Evolutionary conservation across 2,888 invertebrate genomes (phyloP).

Genomic region (Trimorus sp.): DNA sequence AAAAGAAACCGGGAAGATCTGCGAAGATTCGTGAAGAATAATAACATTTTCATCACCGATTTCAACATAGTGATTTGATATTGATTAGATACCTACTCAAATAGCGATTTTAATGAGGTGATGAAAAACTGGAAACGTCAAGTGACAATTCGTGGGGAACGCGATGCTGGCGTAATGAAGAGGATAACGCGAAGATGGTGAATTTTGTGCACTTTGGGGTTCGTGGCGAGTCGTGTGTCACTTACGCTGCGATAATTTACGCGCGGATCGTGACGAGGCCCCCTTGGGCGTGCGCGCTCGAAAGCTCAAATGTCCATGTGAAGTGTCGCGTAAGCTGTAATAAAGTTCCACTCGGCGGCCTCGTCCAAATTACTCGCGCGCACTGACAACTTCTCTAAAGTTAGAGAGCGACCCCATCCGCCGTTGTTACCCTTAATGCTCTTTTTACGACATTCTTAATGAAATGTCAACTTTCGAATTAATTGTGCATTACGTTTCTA

Average conservation of each 20-base stretch:
- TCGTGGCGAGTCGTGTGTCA: constrained; percentile 43
- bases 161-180: no score
- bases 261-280: constrained; percentile 61
- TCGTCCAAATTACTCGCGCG: constrained; percentile 52
- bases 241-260: constrained; percentile 62
- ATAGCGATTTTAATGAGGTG: no score
- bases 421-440: constrained; percentile 52
- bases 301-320: constrained; percentile 66
- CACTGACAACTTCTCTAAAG: constrained; percentile 57
- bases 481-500: constrained; percentile 56
- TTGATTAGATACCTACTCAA: no score
- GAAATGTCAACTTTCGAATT: constrained; percentile 60
- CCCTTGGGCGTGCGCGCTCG: constrained; percentile 53
- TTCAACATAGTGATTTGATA: no score
- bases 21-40: no score
- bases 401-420: constrained; percentile 43
- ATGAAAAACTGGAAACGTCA: no score
- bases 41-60: no score
- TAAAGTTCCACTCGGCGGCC: constrained; percentile 54
- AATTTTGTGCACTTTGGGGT: constrained; percentile 1
- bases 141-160: no score
- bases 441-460: constrained; percentile 53
- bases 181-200: no score
- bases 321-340: constrained; percentile 58
- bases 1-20: no score